Base-by-base conservation (phyloP, 2,888 invertebrate genomes). In the Eurois occulta region DNA sequence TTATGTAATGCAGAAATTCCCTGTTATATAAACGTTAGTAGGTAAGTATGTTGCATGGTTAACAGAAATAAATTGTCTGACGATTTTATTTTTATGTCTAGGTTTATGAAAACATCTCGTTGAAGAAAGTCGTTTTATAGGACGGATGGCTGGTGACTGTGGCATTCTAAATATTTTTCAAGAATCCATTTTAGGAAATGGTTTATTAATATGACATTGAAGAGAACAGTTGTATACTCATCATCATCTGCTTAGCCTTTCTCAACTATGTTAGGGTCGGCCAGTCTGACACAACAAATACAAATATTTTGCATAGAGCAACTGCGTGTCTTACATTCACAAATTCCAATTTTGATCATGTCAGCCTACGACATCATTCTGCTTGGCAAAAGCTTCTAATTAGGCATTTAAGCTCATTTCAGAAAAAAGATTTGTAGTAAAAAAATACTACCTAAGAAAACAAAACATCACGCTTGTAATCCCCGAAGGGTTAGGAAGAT, bases 1-100 rank as follows among this genome's bases (percentile, higher is more conserved):
- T 82, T 70, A 86, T 76, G 72, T 83, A 82, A 86, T 76, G 35
- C 72, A 58, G 32, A 76, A 70, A 67, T 70, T 21, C n/a, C n/a
- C 11, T 76, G 35, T 76, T 83, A 72, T 67, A 72, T 82, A 86
- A 70, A 74, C 6, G 38, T 60, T 6, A 21, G 46, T 52, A 8
- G 6, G 83, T 68, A 73, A n/a, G 5, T 35, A 21, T 62, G 62
- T 35, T 65, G 41, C 41, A 65, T 65, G 65, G n/a, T 6, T 24
- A 64, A 24, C 2, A 13, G 38, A 64, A 38, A 64, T 38, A 64
- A 64, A 64, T 2, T 13, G 24, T 24, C 35, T 11, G 11, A 6
- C 28, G 4, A 16, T 62, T 38, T 38, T 38, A 38, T 64, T 38
- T 24, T 6, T 1, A 7, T 7, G 13, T 5, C 8, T 68, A n/a